Evolutionary conservation across 2,113 vertebrate species (phyloP), one percentile per base, ranked within the genome.

Genomic region (Cavia aperea): DNA sequence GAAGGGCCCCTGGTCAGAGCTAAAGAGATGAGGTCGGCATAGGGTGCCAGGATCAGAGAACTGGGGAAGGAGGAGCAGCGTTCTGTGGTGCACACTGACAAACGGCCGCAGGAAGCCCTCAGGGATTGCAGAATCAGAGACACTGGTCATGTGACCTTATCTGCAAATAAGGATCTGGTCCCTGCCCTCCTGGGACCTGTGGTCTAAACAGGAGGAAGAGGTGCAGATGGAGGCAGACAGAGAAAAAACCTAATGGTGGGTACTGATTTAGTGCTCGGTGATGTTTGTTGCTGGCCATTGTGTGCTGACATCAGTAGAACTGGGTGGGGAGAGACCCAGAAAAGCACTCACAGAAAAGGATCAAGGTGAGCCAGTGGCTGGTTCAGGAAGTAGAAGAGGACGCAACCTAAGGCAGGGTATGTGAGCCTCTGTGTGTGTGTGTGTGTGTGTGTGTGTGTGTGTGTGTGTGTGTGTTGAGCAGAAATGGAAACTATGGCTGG

Each of bases 1-100:
- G 78, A 91, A 93, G 77, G 87, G 79, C 12, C 78, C 11, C 7
- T 54, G 72, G 93, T 89, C 88, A 58, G 63, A 86, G 43, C 81
- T 60, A 24, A 58, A 73, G 54, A 87, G 11, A 58, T 58, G 72
- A 95, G 79, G 43, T 92, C 93, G 62, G 86, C 54, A 1, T 19
- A 3, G 4, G 36, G 51, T 93, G 72, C 43, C 49, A 46, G 46
- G 56, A 51, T 51, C 54, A 24, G 56, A 84, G 85, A 19, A 51
- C n/a, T 5, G 36, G 72, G 36, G 58, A 66, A 3, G 18, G 63
- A 49, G 49, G n/a, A 51, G 11, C 4, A 18, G 36, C 11, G 12
- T 33, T 60, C 1, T 18, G 5, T 5, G 15, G 15, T 9, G 3
- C 51, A 56, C 9, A 31, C 6, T 0, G 1, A 54, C 36, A 5